Base-by-base conservation (phyloP, 2,888 invertebrate species). In the Morpho achilles region DNA sequence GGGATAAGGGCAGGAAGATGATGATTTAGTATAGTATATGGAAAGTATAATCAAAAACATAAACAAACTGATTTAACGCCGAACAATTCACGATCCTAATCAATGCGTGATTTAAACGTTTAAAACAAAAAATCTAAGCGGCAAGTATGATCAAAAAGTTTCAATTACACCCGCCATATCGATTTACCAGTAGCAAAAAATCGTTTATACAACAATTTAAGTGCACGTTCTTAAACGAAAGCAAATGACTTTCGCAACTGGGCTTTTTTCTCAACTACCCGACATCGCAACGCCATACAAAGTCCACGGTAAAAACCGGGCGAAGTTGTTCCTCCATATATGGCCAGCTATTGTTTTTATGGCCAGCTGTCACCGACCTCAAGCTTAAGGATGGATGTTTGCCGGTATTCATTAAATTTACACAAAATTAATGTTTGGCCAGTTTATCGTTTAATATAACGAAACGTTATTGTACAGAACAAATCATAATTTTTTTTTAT, bases 341-440 rank as follows among this genome's bases (percentile, higher is more conserved):
- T n/a, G 62, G 66, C 72, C 72, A 69, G 58, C 78, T 78, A 79
- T 84, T 84, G 84, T 85, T 83, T 84, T 80, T 83, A 71, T 73
- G 62, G 16, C 53, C 49, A 55, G 50, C 67, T 64, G 62, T 68
- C 67, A 68, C 64, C 67, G 64, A 67, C 63, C 63, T 59, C 60
- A 64, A 69, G 60, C 62, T 67, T 67, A 65, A 65, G 65, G 65
- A 63, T 67, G 63, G 62, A 67, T 66, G 67, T 69, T 68, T 66
- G 68, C 72, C 68, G 69, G 72, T 73, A 70, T 65, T 49, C 60
- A 61, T 66, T 61, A 69, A 69, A 66, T 63, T 62, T 56, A 54
- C 60, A 57, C 51, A 50, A 60, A 62, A 63, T 62, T 64, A 60
- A 65, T 60, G 60, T 61, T 58, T 55, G 54, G 39, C 7, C 45